These are phyloP conservation scores for Syrphus vitripennis DNA, from an alignment of 2,888 invertebrate genomes.

Conservation along the genomic window DNA sequence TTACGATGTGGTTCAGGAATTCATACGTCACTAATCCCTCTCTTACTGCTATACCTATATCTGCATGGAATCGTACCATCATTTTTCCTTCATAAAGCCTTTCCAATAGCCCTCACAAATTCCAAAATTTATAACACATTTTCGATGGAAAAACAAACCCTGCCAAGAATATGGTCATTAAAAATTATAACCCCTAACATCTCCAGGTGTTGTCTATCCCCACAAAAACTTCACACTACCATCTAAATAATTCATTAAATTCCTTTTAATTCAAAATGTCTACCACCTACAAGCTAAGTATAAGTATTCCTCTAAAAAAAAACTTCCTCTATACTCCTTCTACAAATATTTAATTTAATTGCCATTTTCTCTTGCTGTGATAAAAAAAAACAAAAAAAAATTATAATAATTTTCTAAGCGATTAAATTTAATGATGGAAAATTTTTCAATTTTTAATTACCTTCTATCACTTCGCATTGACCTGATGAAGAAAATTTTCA, in stretches of 20 bases:
- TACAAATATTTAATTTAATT: conserved; percentile 38
- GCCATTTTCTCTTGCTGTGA: conserved; percentile 22
- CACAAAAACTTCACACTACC: background rate
- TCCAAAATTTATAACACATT: background rate
- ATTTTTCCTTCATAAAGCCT: background rate
- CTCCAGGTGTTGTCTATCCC: background rate
- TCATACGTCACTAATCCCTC: too few species aligned
- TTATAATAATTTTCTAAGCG: conserved; percentile 39
- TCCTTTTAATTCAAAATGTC: too few species aligned
- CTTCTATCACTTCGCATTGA: conserved; percentile 36
- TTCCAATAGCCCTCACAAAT: background rate
- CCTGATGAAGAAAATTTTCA: conserved; percentile 46
- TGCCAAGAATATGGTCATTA: background rate
- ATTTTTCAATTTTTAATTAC: conserved; percentile 69
- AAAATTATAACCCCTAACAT: background rate
- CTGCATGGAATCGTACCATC: too few species aligned
- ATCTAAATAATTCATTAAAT: conserved; percentile 41
- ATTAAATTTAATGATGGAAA: conserved; percentile 64
- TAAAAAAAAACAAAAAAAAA: too few species aligned
- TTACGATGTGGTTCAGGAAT: too few species aligned
- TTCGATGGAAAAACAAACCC: background rate
- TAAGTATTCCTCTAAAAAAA: background rate
- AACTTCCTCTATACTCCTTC: background rate
- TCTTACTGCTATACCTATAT: too few species aligned
- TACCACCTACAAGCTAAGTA: too few species aligned